Conservation (phyloP, 1,140 invertebrate genomes). For the Bombus ignitus region DNA sequence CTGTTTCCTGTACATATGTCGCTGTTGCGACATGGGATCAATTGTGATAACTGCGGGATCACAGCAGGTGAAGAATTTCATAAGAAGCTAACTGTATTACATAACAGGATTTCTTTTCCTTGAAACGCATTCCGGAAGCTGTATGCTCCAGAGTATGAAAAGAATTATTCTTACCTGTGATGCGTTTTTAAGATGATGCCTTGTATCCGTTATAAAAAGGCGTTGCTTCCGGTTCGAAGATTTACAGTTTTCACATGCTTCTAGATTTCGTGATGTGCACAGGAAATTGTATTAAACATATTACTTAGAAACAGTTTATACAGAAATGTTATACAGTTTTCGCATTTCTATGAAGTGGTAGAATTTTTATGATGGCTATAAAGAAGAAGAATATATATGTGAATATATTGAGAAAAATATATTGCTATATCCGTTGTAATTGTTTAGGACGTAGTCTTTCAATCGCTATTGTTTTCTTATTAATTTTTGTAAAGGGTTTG, state of each 20-base stretch:
- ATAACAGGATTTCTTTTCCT: conserved; percentile 46
- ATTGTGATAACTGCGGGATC: conserved; percentile 20
- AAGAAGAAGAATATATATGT: too few species aligned
- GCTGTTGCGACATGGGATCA: background rate
- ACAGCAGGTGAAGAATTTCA: conserved; percentile 40
- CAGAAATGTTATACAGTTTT: too few species aligned
- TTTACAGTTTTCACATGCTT: background rate
- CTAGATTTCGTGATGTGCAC: background rate
- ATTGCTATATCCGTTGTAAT: background rate
- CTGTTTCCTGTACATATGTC: conserved; percentile 11
- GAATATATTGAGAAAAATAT: too few species aligned
- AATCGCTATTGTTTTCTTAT: background rate
- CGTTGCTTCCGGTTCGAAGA: background rate
- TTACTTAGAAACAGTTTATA: background rate
- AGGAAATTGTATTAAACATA: background rate
- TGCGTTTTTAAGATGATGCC: background rate
- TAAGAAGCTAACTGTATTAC: conserved; percentile 42
- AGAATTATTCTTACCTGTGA: background rate
- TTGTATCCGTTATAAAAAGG: conserved; percentile 8
- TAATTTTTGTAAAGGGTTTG: background rate
- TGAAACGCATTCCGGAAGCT: conserved; percentile 12
- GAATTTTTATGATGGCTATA: too few species aligned
- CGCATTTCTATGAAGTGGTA: too few species aligned
- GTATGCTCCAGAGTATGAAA: background rate
- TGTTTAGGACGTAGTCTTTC: background rate